Conservation (phyloP, 92 coral and sea anemone genomes). For the Epizoanthus fatuus region DNA sequence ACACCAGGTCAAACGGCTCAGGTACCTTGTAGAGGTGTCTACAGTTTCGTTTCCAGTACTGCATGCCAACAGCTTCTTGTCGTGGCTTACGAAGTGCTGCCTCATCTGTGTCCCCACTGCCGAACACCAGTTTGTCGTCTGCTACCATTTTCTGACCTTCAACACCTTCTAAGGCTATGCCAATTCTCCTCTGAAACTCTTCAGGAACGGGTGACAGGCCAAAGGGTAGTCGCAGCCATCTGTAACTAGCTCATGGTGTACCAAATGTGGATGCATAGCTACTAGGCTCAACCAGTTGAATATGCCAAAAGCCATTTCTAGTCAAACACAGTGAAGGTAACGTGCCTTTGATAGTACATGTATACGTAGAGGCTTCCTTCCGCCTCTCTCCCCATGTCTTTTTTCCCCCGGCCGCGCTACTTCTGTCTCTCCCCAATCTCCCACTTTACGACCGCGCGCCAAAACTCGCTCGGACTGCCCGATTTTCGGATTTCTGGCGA, state of each 20-base stretch:
- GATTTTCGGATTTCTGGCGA: too few species aligned
- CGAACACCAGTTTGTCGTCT: constrained; percentile 78
- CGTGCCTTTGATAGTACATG: constrained; percentile 48
- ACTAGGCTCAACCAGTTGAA: constrained; percentile 61
- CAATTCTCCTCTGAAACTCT: constrained; percentile 79
- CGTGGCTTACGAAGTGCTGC: constrained; percentile 60
- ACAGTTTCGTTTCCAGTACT: constrained; percentile 32
- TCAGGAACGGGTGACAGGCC: constrained; percentile 72
- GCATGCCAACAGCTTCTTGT: constrained; percentile 57
- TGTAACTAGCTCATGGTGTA: constrained; percentile 67
- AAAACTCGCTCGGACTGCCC: too few species aligned
- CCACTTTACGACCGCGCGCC: too few species aligned
- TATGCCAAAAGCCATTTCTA: constrained; percentile 74
- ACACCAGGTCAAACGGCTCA: too few species aligned
- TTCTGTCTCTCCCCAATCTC: too few species aligned
- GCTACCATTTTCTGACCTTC: constrained; percentile 75
- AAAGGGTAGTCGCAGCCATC: constrained; percentile 74
- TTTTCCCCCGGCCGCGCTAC: too few species aligned
- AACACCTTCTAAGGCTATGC: constrained; percentile 61
- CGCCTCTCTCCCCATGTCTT: too few species aligned
- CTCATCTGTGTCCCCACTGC: constrained; percentile 57
- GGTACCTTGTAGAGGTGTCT: too few species aligned
- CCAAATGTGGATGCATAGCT: constrained; percentile 70
- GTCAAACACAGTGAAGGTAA: constrained; percentile 67
- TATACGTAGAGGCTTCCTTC: too few species aligned